Percentiles rank a stretch among this genome's conserved stretches.
Conservation (phyloP, 2,888 invertebrate species). For the Plebejus melissa region DNA sequence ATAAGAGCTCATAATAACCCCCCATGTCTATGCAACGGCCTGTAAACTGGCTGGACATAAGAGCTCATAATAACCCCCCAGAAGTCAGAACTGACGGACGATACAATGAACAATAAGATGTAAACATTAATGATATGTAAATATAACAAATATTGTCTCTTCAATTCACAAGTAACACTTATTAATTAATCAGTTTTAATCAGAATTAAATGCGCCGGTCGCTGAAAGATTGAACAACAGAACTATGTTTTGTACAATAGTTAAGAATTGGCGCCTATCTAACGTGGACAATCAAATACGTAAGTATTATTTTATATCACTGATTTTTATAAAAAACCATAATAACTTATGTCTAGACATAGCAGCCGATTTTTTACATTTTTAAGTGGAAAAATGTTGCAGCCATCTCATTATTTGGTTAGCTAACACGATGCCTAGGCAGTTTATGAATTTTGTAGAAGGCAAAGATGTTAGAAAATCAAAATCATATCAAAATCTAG, state of each 20-base stretch:
- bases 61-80: too few relatives aligned
- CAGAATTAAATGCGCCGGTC: conserved; percentile 5
- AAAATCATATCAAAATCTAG: too few relatives aligned
- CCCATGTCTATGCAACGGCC: too few relatives aligned
- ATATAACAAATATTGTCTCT: conserved; percentile 21
- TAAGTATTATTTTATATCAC: conserved; percentile 9
- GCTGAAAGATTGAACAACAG: background rate
- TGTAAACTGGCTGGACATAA: too few relatives aligned
- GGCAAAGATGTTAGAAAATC: too few relatives aligned
- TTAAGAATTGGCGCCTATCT: background rate
- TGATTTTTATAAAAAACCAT: background rate
- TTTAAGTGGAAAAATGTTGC: background rate
- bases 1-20: too few relatives aligned
- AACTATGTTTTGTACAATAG: background rate
- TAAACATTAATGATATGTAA: conserved; percentile 23
- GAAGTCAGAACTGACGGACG: background rate
- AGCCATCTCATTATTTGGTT: background rate
- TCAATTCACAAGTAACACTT: conserved; percentile 16
- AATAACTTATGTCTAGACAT: background rate
- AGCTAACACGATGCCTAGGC: too few relatives aligned
- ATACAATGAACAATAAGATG: conserved; percentile 9
- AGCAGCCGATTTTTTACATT: background rate
- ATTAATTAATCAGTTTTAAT: conserved; percentile 14
- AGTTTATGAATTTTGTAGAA: too few relatives aligned
- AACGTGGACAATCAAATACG: background rate